These are phyloP conservation scores for Bemisia tabaci DNA, from an alignment of 1,140 invertebrate species.

Conservation along the genomic window DNA sequence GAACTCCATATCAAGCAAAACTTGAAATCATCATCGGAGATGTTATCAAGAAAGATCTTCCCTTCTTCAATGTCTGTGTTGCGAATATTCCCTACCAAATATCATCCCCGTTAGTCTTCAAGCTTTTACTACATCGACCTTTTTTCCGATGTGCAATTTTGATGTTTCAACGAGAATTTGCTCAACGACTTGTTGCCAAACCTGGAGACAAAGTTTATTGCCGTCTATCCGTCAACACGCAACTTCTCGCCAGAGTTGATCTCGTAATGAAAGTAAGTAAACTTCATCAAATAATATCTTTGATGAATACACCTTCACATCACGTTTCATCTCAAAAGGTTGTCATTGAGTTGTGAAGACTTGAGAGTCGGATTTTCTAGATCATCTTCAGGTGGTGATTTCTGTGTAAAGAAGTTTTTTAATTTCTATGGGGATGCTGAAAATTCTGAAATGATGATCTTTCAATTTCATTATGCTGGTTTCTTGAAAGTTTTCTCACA, in stretches of 20 bases:
- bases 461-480: too few relatives aligned
- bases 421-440: too few relatives aligned
- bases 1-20: slow-evolving; percentile 72
- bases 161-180: slow-evolving; percentile 99
- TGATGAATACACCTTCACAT: neutral
- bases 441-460: too few relatives aligned
- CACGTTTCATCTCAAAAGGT: too few relatives aligned
- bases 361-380: too few relatives aligned
- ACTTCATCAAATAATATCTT: slow-evolving; percentile 7
- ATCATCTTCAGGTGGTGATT: slow-evolving; percentile 10
- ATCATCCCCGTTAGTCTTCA: slow-evolving; percentile 95
- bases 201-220: slow-evolving; percentile 97
- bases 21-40: slow-evolving; percentile 89
- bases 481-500: too few relatives aligned
- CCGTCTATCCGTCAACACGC: slow-evolving; percentile 90
- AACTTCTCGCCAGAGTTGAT: slow-evolving; percentile 86
- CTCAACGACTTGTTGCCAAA: slow-evolving; percentile 88
- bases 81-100: slow-evolving; percentile 99
- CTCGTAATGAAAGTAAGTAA: slow-evolving; percentile 84
- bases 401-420: neutral
- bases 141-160: slow-evolving; percentile 86
- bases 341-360: too few relatives aligned
- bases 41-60: slow-evolving; percentile 84
- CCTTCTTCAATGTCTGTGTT: slow-evolving; percentile 98
- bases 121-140: slow-evolving; percentile 80